Base-by-base conservation (phyloP, 2,888 invertebrate species). In the Caenorhabditis doughertyi region DNA sequence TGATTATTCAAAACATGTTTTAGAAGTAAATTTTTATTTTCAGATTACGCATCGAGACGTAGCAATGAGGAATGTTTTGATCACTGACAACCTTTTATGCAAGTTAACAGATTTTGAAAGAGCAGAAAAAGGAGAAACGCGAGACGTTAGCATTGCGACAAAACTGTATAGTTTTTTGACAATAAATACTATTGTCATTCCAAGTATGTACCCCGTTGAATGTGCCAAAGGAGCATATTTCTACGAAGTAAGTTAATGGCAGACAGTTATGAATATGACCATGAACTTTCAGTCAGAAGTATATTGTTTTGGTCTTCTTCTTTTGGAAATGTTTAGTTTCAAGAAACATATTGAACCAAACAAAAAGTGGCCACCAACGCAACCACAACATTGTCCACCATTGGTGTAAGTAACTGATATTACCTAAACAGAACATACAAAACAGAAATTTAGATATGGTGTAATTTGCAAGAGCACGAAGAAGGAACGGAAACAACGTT, bases 51-150 rank as follows among this genome's bases (percentile, higher is more conserved):
- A 81, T 29, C 51, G 76, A 25, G 76, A 81, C 39, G 49, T 81
- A 5, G 71, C 71, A 16, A n/a, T 76, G 58, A 29, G 71, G 53
- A 81, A 81, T 29, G 29, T 76, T 13, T 9, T 81, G 21, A n/a
- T 81, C 0, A 47, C 58, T 0, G 51, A 76, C 8, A 18, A 56
- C 1, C 16, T 49, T 5, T 25, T 76, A 0, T 42, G 70, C 23
- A 81, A 81, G 47, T n/a, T 81, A 0, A 56, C 60, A 0, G 81
- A 81, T 58, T 81, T 81, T 47, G 81, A 76, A 42, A 29, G 62
- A 9, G 68, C 81, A 0, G n/a, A 58, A 21, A 35, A 68, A 3
- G 81, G 72, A 29, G 81, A 76, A 35, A 58, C 76, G 0, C 16
- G 7, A 1, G 56, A 60, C 60, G 29, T 49, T 3, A 64, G 21